Conservation (phyloP, 2,797 vertebrate genomes). For the Synanceia verrucosa region DNA sequence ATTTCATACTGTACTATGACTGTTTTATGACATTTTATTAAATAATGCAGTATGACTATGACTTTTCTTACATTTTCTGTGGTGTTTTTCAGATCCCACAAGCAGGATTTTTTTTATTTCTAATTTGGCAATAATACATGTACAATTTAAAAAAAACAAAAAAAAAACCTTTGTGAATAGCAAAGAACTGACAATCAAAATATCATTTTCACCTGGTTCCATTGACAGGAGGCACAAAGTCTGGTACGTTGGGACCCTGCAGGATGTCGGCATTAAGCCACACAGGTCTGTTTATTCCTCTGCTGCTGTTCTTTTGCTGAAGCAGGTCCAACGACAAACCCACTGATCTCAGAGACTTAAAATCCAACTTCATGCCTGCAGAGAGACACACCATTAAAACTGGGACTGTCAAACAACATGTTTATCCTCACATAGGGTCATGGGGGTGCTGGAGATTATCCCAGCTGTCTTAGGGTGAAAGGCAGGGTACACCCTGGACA, state of each 20-base stretch:
- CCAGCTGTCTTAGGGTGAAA: too few species aligned
- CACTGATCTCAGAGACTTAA: conserved; percentile 81
- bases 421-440: too few species aligned
- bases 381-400: neutral
- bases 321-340: conserved; percentile 80
- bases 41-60: too few species aligned
- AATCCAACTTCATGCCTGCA: conserved; percentile 88
- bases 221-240: conserved; percentile 74
- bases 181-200: neutral
- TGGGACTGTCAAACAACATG: too few species aligned
- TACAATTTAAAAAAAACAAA: too few species aligned
- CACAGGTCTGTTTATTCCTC: conserved; percentile 77
- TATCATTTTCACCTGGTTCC: conserved; percentile 72
- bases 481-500: too few species aligned
- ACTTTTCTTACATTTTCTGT: too few species aligned
- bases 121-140: neutral
- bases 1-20: too few species aligned
- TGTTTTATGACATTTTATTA: too few species aligned
- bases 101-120: neutral
- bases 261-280: conserved; percentile 86
- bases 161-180: neutral
- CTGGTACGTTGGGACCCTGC: conserved; percentile 83
- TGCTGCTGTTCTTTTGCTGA: conserved; percentile 56
- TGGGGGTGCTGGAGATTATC: too few species aligned
- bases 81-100: too few species aligned